Evolutionary conservation across 2,888 invertebrate genomes (phyloP).

Genomic region (Zelleria hepariella): DNA sequence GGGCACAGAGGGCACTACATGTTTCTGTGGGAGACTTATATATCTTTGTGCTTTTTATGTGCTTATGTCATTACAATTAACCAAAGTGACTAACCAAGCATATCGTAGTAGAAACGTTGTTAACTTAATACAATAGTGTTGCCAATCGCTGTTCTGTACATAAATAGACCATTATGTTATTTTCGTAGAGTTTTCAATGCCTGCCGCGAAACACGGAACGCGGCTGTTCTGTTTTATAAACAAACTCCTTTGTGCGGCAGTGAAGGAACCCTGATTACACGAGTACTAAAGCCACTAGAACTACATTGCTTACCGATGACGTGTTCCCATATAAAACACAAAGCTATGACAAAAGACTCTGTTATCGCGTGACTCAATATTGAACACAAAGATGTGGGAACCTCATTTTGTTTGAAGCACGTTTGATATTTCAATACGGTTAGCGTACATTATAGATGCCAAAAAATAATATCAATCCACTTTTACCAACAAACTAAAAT

Average conservation of each 20-base stretch:
- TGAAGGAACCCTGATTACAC: constrained; percentile 1
- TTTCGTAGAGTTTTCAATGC: constrained; percentile 41
- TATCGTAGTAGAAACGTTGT: not conserved
- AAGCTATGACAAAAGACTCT: not conserved
- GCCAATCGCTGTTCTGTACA: constrained; percentile 24
- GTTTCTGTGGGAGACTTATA: no score
- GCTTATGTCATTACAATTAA: not conserved
- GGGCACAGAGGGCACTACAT: no score
- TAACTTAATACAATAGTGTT: constrained; percentile 1
- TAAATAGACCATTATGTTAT: constrained; percentile 45
- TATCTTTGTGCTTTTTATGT: not conserved
- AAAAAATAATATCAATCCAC: no score
- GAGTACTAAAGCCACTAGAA: not conserved
- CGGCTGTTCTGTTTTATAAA: constrained; percentile 64
- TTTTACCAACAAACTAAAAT: no score
- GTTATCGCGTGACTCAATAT: constrained; percentile 1
- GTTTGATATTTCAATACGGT: no score
- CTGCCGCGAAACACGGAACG: constrained; percentile 40
- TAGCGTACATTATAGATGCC: no score
- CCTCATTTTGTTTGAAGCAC: not conserved
- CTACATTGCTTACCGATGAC: not conserved
- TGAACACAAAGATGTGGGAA: not conserved
- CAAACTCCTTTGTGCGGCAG: constrained; percentile 50
- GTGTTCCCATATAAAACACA: not conserved
- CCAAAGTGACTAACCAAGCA: not conserved